Base-by-base conservation (phyloP, 2,113 vertebrate species). In the Etheostoma spectabile region DNA sequence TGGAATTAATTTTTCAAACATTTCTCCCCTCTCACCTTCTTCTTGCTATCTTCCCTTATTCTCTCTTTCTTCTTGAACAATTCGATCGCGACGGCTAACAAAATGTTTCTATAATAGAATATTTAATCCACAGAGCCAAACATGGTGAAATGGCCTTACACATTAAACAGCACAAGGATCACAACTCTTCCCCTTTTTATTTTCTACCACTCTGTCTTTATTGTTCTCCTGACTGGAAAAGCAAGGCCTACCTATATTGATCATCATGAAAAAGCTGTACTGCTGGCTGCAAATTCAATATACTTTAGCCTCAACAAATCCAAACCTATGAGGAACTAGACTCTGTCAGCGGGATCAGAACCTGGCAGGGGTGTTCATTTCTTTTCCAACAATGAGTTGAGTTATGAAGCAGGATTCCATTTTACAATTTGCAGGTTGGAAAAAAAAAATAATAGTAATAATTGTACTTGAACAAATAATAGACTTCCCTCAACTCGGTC, bases 121-220 rank as follows among this genome's bases (percentile, higher is more conserved):
- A n/a, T n/a, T n/a, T n/a, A 91, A 92, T 88, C 84, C 79, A 62
- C 65, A 73, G 86, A 83, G 85, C 80, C 90, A 88, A 91, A 86
- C 89, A 82, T 48, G 15, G 59, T 82, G 83, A 93, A 90, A 86
- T 74, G 68, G 42, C 51, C 22, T 89, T 35, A 61, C 42, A 70
- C 59, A 80, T 16, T 56, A 14, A 65, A 38, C 0, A 18, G n/a
- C 15, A 42, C 57, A 69, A 10, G 49, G 61, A 74, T 77, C 65
- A 15, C 67, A 2, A 69, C 57, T 53, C 5, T 2, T 46, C 7
- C 49, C 65, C 2, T 77, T 14, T 52, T 51, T 21, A 21, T 61
- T 21, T 56, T 69, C 64, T 57, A 27, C 61, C 53, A 57, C 4
- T 55, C 12, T 21, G 33, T 73, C 19, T 49, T n/a, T 42, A 35